Percentiles rank a stretch among this genome's conserved stretches.
These are phyloP conservation scores for Palythoa grandiflora DNA, from an alignment of 92 coral and sea anemone genomes.

Conservation along the genomic window DNA sequence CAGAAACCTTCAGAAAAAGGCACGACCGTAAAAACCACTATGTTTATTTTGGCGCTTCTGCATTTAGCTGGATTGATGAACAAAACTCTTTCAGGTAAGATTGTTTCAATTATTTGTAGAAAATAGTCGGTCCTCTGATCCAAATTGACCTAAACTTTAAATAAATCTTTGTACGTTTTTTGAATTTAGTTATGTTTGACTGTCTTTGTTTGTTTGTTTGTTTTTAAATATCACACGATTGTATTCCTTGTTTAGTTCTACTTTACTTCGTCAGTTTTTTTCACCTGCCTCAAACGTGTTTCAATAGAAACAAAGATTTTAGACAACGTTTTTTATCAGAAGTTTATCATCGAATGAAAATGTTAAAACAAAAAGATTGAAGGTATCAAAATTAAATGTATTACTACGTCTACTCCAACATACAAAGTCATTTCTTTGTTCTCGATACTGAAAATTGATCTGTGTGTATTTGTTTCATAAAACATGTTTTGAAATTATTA, in stretches of 20 bases:
- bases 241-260: too few relatives aligned
- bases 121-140: background rate
- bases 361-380: too few relatives aligned
- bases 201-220: background rate
- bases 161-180: background rate
- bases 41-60: slow-evolving; percentile 36
- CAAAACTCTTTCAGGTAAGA: slow-evolving; percentile 38
- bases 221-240: background rate
- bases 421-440: too few relatives aligned
- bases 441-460: too few relatives aligned
- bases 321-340: too few relatives aligned
- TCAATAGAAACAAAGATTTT: too few relatives aligned
- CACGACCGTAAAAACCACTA: background rate
- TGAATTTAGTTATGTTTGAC: background rate
- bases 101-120: background rate
- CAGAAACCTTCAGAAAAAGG: background rate
- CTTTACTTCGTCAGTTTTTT: background rate
- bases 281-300: too few relatives aligned
- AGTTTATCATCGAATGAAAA: too few relatives aligned
- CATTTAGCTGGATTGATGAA: slow-evolving; percentile 36
- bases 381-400: too few relatives aligned
- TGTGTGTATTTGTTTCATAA: too few relatives aligned
- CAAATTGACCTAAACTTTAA: background rate
- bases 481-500: too few relatives aligned
- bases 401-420: too few relatives aligned